Evolutionary conservation across 2,888 invertebrate genomes (phyloP).

Genomic region (Globia sparganii): DNA sequence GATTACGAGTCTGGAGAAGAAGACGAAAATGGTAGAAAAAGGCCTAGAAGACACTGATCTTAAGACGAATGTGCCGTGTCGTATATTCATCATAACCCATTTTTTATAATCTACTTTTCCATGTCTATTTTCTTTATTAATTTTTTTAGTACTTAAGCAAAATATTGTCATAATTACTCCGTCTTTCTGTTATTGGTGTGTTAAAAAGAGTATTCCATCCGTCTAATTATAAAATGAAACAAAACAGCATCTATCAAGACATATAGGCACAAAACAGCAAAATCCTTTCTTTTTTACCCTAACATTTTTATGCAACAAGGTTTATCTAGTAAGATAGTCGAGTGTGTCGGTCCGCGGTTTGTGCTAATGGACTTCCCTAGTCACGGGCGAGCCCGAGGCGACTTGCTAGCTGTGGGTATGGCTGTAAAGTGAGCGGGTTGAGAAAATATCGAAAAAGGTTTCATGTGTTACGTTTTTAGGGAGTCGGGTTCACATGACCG

Average conservation of each 20-base stretch:
- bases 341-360: slow-evolving; percentile 51
- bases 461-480: slow-evolving; percentile 12
- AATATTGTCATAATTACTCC: too few species aligned
- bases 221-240: neutral
- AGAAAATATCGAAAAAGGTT: slow-evolving; percentile 4
- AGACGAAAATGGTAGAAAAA: too few species aligned
- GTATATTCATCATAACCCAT: too few species aligned
- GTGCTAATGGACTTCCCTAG: slow-evolving; percentile 82
- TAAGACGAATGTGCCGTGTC: too few species aligned
- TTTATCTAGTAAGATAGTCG: slow-evolving; percentile 62
- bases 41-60: too few species aligned
- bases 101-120: too few species aligned
- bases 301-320: slow-evolving; percentile 53
- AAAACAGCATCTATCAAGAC: slow-evolving; percentile 6
- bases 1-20: too few species aligned
- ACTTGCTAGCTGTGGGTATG: slow-evolving; percentile 60
- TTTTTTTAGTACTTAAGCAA: too few species aligned
- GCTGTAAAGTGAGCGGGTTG: slow-evolving; percentile 63
- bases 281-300: slow-evolving; percentile 16
- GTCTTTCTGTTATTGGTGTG: neutral
- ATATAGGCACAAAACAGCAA: slow-evolving; percentile 7
- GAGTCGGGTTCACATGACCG: neutral
- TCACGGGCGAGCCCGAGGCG: slow-evolving; percentile 68
- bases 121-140: too few species aligned
- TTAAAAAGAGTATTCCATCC: neutral